Evolutionary conservation across 2,797 vertebrate species (phyloP).

Genomic region (Siniperca undulata): DNA sequence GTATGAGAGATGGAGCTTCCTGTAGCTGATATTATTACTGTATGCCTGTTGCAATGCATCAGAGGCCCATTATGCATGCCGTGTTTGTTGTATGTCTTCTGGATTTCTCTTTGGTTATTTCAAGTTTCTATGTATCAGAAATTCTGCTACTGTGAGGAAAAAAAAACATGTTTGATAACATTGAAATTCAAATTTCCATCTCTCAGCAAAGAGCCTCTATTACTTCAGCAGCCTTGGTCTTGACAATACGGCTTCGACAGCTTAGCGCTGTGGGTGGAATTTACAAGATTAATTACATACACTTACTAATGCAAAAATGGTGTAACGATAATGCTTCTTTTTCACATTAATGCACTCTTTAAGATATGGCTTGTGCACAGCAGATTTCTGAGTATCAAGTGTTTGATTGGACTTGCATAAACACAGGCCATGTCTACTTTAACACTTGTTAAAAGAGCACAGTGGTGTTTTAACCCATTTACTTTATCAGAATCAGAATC

Average conservation of each 20-base stretch:
- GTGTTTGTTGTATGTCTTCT: slow-evolving; percentile 32
- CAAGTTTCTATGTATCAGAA: slow-evolving; percentile 29
- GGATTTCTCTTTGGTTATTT: slow-evolving; percentile 37
- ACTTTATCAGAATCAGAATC: neutral
- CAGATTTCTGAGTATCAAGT: slow-evolving; percentile 6
- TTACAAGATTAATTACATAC: slow-evolving; percentile 49
- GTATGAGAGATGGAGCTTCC: slow-evolving; percentile 38
- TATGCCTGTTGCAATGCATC: slow-evolving; percentile 45
- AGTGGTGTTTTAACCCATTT: slow-evolving; percentile 7
- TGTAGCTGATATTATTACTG: slow-evolving; percentile 54
- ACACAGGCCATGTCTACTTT: slow-evolving; percentile 8
- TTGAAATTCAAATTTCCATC: slow-evolving; percentile 53
- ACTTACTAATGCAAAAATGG: slow-evolving; percentile 45
- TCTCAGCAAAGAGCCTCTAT: slow-evolving; percentile 39
- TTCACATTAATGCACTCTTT: slow-evolving; percentile 39
- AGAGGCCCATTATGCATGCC: slow-evolving; percentile 49
- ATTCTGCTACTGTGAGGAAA: slow-evolving; percentile 1
- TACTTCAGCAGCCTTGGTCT: slow-evolving; percentile 48
- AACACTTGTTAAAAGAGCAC: neutral
- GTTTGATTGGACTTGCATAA: slow-evolving; percentile 14
- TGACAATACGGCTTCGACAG: slow-evolving; percentile 45
- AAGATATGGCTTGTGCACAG: slow-evolving; percentile 12
- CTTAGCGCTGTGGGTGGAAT: slow-evolving; percentile 54
- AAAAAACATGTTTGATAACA: slow-evolving; percentile 41
- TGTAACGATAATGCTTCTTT: slow-evolving; percentile 12